phyloP scores from a whole-genome alignment of 2,797 vertebrate genomes.

The Propithecus perrieri region DNA sequence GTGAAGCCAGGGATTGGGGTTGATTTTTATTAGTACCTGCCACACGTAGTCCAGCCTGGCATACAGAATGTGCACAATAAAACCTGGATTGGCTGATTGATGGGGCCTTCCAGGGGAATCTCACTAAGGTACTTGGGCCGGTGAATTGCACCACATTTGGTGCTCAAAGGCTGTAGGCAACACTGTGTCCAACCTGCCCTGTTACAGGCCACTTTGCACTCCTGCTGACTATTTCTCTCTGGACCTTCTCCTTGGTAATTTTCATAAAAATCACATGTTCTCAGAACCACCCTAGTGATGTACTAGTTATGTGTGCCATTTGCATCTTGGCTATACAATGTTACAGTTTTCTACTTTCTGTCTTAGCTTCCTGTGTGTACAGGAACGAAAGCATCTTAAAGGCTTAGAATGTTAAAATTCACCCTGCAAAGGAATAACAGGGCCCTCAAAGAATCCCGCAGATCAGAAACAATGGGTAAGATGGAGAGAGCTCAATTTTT shows the following conservation, averaged over 20 bases:
- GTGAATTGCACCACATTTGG: neutral
- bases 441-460: neutral
- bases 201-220: neutral
- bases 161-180: neutral
- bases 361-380: neutral
- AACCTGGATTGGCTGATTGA: neutral
- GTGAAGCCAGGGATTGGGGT: neutral
- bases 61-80: neutral
- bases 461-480: neutral
- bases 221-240: neutral
- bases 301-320: neutral
- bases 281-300: neutral
- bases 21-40: conserved; percentile 2
- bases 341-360: neutral
- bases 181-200: neutral
- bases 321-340: neutral
- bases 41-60: neutral
- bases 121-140: neutral
- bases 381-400: neutral
- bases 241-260: neutral
- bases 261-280: neutral
- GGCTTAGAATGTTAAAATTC: neutral
- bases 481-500: too few relatives aligned
- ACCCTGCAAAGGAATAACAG: neutral
- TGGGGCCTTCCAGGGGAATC: neutral